phyloP scores from a whole-genome alignment of 1,140 invertebrate genomes.

The Teleogryllus occipitalis region DNA sequence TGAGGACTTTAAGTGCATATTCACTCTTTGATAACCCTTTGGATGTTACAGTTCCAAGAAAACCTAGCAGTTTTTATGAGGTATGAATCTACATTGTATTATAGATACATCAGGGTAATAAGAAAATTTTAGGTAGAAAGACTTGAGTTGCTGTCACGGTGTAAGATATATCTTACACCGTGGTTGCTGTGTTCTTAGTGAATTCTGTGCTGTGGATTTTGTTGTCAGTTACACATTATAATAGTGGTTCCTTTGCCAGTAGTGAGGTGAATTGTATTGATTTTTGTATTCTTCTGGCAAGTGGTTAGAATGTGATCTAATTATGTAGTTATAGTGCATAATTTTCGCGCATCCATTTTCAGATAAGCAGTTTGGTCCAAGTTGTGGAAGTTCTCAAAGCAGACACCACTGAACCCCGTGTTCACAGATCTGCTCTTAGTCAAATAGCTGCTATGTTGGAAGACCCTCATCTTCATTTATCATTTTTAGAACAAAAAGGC shows the following conservation, averaged over 20 bases:
- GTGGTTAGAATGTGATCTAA: neutral
- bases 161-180: too few species aligned
- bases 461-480: conserved; percentile 42
- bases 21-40: conserved; percentile 8
- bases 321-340: neutral
- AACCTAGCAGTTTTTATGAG: conserved; percentile 9
- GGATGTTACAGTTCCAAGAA: neutral
- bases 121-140: too few species aligned
- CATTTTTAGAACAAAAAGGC: conserved; percentile 44
- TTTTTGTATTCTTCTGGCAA: too few species aligned
- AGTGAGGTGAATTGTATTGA: too few species aligned
- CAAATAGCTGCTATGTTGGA: conserved; percentile 51
- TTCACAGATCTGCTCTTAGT: conserved; percentile 46
- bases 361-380: conserved; percentile 37
- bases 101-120: neutral
- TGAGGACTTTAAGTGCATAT: neutral
- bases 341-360: conserved; percentile 10
- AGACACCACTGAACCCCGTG: conserved; percentile 42
- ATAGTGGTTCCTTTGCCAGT: too few species aligned
- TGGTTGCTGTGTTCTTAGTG: too few species aligned
- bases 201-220: too few species aligned
- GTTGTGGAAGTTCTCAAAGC: conserved; percentile 37
- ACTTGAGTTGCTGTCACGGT: too few species aligned
- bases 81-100: neutral
- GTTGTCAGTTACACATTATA: too few species aligned